A percentile compares a stretch with the other conserved stretches of the same genome.
phyloP scores from a whole-genome alignment of 2,113 vertebrate species.

The Pseudorhombus dupliciocellatus region DNA sequence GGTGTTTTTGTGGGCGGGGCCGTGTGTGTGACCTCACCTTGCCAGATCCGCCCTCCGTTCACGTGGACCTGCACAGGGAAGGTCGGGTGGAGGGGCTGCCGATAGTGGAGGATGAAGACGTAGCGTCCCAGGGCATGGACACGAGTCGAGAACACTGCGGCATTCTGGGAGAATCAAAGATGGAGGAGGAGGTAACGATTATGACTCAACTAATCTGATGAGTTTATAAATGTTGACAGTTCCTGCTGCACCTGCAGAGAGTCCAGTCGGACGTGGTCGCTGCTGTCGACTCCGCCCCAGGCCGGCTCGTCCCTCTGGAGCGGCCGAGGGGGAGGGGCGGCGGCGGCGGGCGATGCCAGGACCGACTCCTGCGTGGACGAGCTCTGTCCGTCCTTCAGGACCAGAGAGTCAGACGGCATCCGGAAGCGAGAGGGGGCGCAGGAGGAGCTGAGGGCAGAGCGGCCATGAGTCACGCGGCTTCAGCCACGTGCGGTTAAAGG shows the following conservation, averaged over 20 bases:
- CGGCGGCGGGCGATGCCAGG: constrained; percentile 76
- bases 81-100: constrained; percentile 89
- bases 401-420: constrained; percentile 87
- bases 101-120: constrained; percentile 91
- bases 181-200: not conserved
- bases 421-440: constrained; percentile 91
- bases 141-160: constrained; percentile 82
- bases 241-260: constrained; percentile 86
- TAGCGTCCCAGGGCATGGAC: constrained; percentile 91
- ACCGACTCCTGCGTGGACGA: constrained; percentile 76
- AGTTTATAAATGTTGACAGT: too few species aligned
- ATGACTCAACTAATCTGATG: too few species aligned
- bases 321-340: constrained; percentile 64
- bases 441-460: constrained; percentile 40
- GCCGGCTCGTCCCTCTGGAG: constrained; percentile 28
- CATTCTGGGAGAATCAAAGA: constrained; percentile 83
- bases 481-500: not conserved
- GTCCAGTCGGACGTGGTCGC: constrained; percentile 86
- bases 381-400: constrained; percentile 86
- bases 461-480: too few species aligned
- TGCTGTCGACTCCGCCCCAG: constrained; percentile 76
- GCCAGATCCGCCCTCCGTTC: constrained; percentile 90
- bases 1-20: too few species aligned
- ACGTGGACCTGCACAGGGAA: constrained; percentile 88
- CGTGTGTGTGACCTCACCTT: constrained; percentile 82